Evolutionary conservation across 2,888 invertebrate genomes (phyloP), one percentile per base, ranked within the genome.

Genomic region (Rhodophaea formosa): DNA sequence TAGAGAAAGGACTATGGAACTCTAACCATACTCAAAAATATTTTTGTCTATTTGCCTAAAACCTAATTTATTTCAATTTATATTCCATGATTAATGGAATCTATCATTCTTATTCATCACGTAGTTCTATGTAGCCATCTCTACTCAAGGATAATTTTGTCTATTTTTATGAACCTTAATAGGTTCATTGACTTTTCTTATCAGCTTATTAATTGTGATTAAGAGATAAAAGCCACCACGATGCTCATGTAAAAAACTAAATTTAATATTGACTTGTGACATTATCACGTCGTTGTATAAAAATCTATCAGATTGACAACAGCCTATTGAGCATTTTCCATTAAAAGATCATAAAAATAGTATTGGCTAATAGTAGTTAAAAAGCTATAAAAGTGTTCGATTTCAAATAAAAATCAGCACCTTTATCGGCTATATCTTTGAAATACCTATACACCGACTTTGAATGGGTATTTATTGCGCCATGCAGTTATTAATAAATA

Each of bases 311-410:
- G 5, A 12, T 12, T 39, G 7, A 6, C 44, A 3, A 8, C 15
- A 15, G 15, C 15, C 14, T 16, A 8, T 16, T 17, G 16, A 44
- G 10, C 0, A 15, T 46, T 16, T 17, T 46, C 46, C 29, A 12
- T 29, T 44, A 44, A 16, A n/a, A n/a, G 30, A 30, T 30, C 29
- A 47, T 47, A 29, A 47, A 47, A 47, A 29, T 29, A 17, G 8
- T 7, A 10, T 17, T 29, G 29, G n/a, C 29, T 46, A 29, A 47
- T 43, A 57, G 47, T 46, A 52, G 29, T 55, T 60, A 44, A 29
- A 30, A 29, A 53, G 56, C 56, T 52, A 64, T 64, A 63, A 64
- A 66, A 59, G 47, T 54, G 60, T 62, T 64, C 59, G 57, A 60
- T 59, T 61, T 59, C 59, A 58, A 62, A 62, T 62, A 59, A 61